phyloP scores from a whole-genome alignment of 1,140 invertebrate genomes.

The Tetramorium alpestre region DNA sequence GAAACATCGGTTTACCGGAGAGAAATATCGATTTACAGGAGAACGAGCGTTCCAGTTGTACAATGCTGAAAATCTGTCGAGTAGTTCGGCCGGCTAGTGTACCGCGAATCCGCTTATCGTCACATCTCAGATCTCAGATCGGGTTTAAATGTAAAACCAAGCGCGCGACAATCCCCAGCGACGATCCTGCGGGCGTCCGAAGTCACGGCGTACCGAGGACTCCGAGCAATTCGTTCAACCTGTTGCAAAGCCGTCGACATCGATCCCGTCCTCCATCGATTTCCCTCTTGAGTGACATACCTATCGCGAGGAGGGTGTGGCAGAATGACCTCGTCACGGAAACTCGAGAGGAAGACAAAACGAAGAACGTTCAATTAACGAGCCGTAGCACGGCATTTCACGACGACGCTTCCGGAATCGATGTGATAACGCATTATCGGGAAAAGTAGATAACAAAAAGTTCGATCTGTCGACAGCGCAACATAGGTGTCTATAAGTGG shows the following conservation, averaged over 20 bases:
- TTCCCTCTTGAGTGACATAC: constrained; percentile 62
- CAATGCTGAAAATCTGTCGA: constrained; percentile 36
- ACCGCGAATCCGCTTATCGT: constrained; percentile 69
- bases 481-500: background rate
- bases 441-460: constrained; percentile 18
- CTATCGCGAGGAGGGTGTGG: constrained; percentile 69
- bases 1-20: background rate
- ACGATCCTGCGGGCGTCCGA: constrained; percentile 50
- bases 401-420: constrained; percentile 26
- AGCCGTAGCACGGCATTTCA: constrained; percentile 1
- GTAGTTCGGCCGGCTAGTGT: background rate
- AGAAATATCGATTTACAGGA: background rate
- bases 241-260: constrained; percentile 76
- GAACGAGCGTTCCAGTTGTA: background rate
- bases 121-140: constrained; percentile 59
- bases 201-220: constrained; percentile 64
- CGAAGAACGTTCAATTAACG: constrained; percentile 58
- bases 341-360: constrained; percentile 71
- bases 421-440: constrained; percentile 23
- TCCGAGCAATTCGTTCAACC: constrained; percentile 74
- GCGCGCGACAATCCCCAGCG: constrained; percentile 30
- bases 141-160: constrained; percentile 50
- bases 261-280: constrained; percentile 74
- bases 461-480: background rate
- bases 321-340: constrained; percentile 65